These are phyloP conservation scores for Sinopyrophorus schimmeli DNA, from an alignment of 2,888 invertebrate genomes.

Conservation along the genomic window DNA sequence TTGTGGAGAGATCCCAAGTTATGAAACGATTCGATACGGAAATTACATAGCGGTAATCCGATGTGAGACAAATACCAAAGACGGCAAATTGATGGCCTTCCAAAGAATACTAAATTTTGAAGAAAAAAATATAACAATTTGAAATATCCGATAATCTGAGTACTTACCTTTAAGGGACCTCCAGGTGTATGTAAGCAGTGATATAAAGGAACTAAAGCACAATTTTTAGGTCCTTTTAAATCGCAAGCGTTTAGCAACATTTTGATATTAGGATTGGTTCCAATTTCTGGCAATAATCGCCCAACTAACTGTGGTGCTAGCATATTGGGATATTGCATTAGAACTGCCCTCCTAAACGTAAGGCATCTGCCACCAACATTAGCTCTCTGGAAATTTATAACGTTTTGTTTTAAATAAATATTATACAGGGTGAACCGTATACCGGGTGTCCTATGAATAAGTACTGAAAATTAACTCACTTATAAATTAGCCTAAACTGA, in stretches of 20 bases:
- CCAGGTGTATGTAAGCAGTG: constrained; percentile 99
- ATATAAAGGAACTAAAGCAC: constrained; percentile 88
- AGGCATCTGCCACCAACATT: constrained; percentile 89
- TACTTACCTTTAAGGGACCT: constrained; percentile 85
- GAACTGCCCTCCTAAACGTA: constrained; percentile 93
- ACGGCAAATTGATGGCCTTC: constrained; percentile 99
- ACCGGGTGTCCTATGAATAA: no score
- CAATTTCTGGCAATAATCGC: constrained; percentile 88
- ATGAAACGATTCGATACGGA: constrained; percentile 96
- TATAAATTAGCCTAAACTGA: no score
- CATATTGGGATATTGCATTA: constrained; percentile 93
- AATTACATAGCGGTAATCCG: constrained; percentile 89
- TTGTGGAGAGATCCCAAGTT: constrained; percentile 95
- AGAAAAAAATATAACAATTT: no score
- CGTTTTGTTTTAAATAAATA: no score
- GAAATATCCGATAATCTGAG: background rate
- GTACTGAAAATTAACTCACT: no score
- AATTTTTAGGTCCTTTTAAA: constrained; percentile 82
- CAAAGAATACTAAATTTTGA: constrained; percentile 87
- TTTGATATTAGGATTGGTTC: constrained; percentile 78
- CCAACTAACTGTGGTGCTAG: constrained; percentile 93
- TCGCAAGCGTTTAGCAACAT: constrained; percentile 91
- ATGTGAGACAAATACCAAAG: constrained; percentile 87
- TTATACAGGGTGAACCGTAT: no score
- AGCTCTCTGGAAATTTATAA: constrained; percentile 78